Evolutionary conservation across 2,113 vertebrate species (phyloP), one percentile per base, ranked within the genome.

Genomic region (Acanthisitta chloris): DNA sequence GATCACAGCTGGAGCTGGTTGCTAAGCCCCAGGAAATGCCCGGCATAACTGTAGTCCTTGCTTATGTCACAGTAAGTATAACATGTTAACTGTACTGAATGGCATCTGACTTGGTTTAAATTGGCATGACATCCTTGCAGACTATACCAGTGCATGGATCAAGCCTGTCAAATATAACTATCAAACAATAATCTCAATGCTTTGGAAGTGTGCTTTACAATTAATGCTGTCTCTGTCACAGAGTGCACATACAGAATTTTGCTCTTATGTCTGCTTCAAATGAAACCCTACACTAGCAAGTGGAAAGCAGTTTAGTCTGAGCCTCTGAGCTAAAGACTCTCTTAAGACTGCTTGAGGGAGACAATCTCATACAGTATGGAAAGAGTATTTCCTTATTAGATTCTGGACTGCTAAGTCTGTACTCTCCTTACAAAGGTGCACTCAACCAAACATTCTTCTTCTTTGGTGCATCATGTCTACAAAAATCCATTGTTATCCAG

Each of bases 1-100:
- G 38, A 92, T 92, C 86, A 87, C 95, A 96, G 95, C 61, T 97
- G 94, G 76, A 96, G 95, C 61, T 97, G 94, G 76, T 90, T 90
- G 48, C 71, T 96, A 94, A 96, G 86, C 74, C 45, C 48, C 86
- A 95, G 95, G 95, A 96, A 97, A 96, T 94, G 66, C 87, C 54
- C 91, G 87, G 83, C 91, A 93, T 93, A 95, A 46, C 45, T 73
- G 55, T n/a, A 52, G 80, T 61, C 42, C 46, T 81, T 28, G 12
- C 16, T 96, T 96, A 96, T 4, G 14, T 82, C 92, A 94, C 26
- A 87, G 54, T 49, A 76, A 87, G 52, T 87, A 89, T 85, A 95
- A 43, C 79, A 87, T 55, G 67, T n/a, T 96, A 79, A 89, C 42
- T 40, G 45, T 58, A 96, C 21, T 29, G 81, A 95, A 89, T 2